Evolutionary conservation across 2,888 invertebrate species (phyloP), one percentile per base, ranked within the genome.

Genomic region (Cremastinae sp.): DNA sequence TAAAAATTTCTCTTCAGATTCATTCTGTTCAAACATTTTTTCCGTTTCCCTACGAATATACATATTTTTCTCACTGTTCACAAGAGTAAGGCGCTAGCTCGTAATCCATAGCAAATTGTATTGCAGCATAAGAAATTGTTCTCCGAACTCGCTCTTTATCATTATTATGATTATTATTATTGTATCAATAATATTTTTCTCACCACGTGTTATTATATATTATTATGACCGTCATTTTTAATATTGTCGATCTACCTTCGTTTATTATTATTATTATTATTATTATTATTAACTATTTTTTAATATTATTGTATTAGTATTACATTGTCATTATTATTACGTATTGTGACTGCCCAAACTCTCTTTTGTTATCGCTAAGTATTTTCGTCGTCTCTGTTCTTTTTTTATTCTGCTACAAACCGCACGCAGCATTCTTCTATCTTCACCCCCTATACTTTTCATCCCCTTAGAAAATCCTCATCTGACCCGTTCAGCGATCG

Each of bases 111-210:
- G 79, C 79, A 76, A 79, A 80, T 78, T 82, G 75, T 77, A 79
- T 78, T 82, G 79, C 73, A 77, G 76, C 79, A 77, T 81, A 81
- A 79, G 78, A 20, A 79, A 79, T 81, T 80, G 78, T 80, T 80
- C 78, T 79, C 79, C 73, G 74, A 77, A 79, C 80, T 79, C 78
- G 75, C 80, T 80, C 79, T 70, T 80, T 75, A 74, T 75, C 76
- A 76, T 79, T 76, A 74, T 78, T 75, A 78, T 77, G 75, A 78
- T 79, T 75, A 71, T 75, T 79, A 76, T 80, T 79, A 78, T 78
- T 74, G 73, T 78, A 76, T 75, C 78, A 75, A 74, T 80, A 64
- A 75, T 78, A 49, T 45, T 62, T 43, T 28, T 53, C 45, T 69
- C 51, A 72, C 56, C 39, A 68, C 78, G 61, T 66, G 62, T 77